A percentile compares a stretch with the other conserved stretches of the same genome.
Evolutionary conservation across 2,888 invertebrate species (phyloP).

Genomic region (Erebia aethiops): DNA sequence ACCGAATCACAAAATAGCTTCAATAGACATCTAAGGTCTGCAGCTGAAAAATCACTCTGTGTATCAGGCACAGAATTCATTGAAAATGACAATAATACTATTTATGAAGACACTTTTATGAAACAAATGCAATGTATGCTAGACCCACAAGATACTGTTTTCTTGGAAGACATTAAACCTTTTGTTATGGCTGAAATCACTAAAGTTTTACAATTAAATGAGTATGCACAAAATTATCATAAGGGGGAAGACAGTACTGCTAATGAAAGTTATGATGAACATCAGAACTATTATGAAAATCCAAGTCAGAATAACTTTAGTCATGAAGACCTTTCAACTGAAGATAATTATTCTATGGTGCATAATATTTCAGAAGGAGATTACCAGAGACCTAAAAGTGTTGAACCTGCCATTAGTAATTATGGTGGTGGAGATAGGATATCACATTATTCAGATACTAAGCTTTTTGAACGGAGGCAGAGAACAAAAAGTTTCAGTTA

Average conservation of each 20-base stretch:
- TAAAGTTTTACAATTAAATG: slow-evolving; percentile 78
- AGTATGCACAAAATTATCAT: slow-evolving; percentile 58
- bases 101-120: slow-evolving; percentile 90
- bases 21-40: slow-evolving; percentile 71
- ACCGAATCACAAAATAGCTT: slow-evolving; percentile 78
- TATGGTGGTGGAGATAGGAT: slow-evolving; percentile 41
- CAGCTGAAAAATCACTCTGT: slow-evolving; percentile 74
- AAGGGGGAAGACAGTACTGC: slow-evolving; percentile 47
- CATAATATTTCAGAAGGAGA: slow-evolving; percentile 20
- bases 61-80: slow-evolving; percentile 71
- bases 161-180: slow-evolving; percentile 83
- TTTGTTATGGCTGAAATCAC: slow-evolving; percentile 83
- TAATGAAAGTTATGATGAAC: slow-evolving; percentile 22
- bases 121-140: slow-evolving; percentile 84
- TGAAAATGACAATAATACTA: slow-evolving; percentile 84
- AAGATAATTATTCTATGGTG: slow-evolving; percentile 46
- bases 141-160: slow-evolving; percentile 82
- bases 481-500: slow-evolving; percentile 46
- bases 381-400: slow-evolving; percentile 34
- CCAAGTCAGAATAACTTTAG: slow-evolving; percentile 22
- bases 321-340: slow-evolving; percentile 32
- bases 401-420: slow-evolving; percentile 39
- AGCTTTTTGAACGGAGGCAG: slow-evolving; percentile 57
- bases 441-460: slow-evolving; percentile 37
- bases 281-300: slow-evolving; percentile 27